phyloP scores from a whole-genome alignment of 2,113 vertebrate genomes.

The Oreochromis tanganicae region DNA sequence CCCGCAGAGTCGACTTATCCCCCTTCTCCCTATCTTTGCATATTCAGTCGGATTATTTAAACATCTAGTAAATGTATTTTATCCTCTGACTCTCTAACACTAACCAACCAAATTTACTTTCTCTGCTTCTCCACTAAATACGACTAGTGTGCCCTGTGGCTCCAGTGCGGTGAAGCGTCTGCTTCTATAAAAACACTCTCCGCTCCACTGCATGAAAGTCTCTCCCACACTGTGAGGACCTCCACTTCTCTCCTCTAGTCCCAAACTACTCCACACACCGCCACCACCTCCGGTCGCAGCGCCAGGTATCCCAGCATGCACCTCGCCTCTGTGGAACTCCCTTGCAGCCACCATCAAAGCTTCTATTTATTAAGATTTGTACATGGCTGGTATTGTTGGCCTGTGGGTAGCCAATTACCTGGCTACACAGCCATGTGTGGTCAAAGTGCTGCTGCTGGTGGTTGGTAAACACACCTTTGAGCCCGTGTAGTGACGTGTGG shows the following conservation, averaged over 20 bases:
- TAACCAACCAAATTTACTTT: background rate
- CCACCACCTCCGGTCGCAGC: constrained; percentile 44
- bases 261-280: constrained; percentile 33
- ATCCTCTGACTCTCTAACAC: constrained; percentile 7
- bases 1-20: background rate
- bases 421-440: constrained; percentile 54
- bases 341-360: constrained; percentile 69
- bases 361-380: constrained; percentile 68
- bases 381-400: constrained; percentile 66
- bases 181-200: constrained; percentile 66
- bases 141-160: constrained; percentile 61
- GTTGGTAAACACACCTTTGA: constrained; percentile 46
- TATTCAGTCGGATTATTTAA: constrained; percentile 24
- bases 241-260: constrained; percentile 49
- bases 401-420: constrained; percentile 3
- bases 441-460: constrained; percentile 33
- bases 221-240: constrained; percentile 35
- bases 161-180: constrained; percentile 61
- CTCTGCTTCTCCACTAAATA: constrained; percentile 36
- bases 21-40: background rate
- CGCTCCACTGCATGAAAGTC: background rate
- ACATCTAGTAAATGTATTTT: constrained; percentile 32
- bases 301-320: constrained; percentile 70
- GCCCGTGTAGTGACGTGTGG: constrained; percentile 16
- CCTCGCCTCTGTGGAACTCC: constrained; percentile 60